Base-by-base conservation (phyloP, 2,113 vertebrate genomes). In the Channa argus region DNA sequence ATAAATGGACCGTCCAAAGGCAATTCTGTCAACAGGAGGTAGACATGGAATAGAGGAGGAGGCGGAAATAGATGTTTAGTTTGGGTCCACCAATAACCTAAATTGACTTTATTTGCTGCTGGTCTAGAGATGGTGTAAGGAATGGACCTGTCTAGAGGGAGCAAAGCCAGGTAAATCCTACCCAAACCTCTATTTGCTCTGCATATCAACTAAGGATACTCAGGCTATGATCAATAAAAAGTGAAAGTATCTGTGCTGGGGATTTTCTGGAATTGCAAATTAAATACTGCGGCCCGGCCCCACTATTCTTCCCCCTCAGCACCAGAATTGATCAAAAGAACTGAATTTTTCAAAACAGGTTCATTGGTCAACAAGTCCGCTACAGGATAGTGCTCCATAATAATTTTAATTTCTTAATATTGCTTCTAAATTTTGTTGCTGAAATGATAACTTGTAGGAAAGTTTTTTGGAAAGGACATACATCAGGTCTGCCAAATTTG, bases 1-100 rank as follows among this genome's bases (percentile, higher is more conserved):
- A 84, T 83, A 85, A 87, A 89, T 86, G 82, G 66, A 46, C 77
- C 33, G 37, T 78, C 85, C 64, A 73, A 83, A 89, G 84, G 71
- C 72, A 76, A 84, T 89, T 81, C 72, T 80, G 75, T 85, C 84
- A 82, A 77, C 75, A 84, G 60, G 47, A 83, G 43, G 73, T 61
- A 55, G 64, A 65, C 34, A 47, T 65, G 47, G 51, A 76, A 67
- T 14, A 60, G 33, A 62, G 55, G 9, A 75, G 71, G 60, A 77
- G 71, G 54, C 77, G 73, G 60, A 79, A 84, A 84, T 74, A 80
- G 52, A 83, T 81, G 77, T 77, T 86, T 88, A 65, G 73, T 84
- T 82, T 83, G 68, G 67, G 61, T 76, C 62, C 56, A 81, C 63
- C 67, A 77, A 49, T 71, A 88, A 78, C 63, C 33, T 74, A 63